These are phyloP conservation scores for Tupiocoris notatus DNA, from an alignment of 2,888 invertebrate genomes.

Conservation along the genomic window DNA sequence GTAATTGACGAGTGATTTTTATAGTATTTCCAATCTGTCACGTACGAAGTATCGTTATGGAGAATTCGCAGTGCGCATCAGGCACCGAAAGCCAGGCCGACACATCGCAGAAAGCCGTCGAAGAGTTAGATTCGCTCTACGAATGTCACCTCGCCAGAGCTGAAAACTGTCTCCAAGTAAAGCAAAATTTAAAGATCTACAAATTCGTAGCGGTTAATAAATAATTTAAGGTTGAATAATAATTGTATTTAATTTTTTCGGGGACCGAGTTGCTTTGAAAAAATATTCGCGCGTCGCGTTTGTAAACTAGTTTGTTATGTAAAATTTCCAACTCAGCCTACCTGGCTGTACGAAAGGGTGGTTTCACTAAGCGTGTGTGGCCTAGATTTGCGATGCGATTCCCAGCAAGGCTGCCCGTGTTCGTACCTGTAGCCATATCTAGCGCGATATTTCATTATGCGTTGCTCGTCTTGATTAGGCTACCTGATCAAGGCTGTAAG, in stretches of 20 bases:
- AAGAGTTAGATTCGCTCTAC: not conserved
- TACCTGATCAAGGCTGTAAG: not conserved
- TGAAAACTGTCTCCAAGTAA: too few relatives aligned
- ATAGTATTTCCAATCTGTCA: too few relatives aligned
- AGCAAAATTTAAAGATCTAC: too few relatives aligned
- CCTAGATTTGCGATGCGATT: not conserved
- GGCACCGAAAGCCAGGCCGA: not conserved
- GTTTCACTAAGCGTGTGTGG: not conserved
- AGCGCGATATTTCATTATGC: conserved; percentile 23
- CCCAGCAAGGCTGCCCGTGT: not conserved
- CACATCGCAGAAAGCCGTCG: not conserved
- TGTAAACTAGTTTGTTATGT: not conserved
- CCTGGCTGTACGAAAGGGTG: not conserved
- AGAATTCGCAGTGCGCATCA: not conserved
- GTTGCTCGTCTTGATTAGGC: conserved; percentile 21
- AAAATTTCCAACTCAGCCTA: not conserved
- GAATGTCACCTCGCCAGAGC: too few relatives aligned
- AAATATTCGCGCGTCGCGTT: too few relatives aligned
- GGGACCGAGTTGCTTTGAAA: too few relatives aligned
- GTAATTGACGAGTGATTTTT: too few relatives aligned
- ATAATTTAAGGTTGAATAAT: too few relatives aligned
- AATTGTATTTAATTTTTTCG: too few relatives aligned
- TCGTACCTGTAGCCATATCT: conserved; percentile 10
- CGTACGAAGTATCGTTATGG: too few relatives aligned
- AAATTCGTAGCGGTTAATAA: too few relatives aligned